Evolutionary conservation across 2,797 vertebrate species (phyloP).

Genomic region (Arctocebus calabarensis): DNA sequence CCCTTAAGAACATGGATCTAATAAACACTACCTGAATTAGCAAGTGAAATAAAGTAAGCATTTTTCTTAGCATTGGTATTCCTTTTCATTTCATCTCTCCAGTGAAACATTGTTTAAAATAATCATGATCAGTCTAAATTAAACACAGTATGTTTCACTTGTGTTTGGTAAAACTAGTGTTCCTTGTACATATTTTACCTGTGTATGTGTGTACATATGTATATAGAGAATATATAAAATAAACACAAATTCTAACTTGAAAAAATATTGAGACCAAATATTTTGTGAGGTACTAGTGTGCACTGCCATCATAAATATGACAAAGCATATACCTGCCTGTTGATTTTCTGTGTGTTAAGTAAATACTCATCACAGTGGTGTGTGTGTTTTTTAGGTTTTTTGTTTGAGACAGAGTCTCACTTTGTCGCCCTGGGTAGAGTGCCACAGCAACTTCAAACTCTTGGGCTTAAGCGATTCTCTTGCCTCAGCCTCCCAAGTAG

Average conservation of each 20-base stretch:
- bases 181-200: not conserved
- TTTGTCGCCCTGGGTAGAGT: too few relatives aligned
- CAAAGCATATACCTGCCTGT: not conserved
- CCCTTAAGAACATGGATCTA: not conserved
- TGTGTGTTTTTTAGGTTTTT: not conserved
- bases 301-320: not conserved
- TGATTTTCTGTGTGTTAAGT: not conserved
- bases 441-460: too few relatives aligned
- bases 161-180: not conserved
- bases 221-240: not conserved
- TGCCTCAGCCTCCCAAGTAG: too few relatives aligned
- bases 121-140: not conserved
- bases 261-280: not conserved
- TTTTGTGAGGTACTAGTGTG: not conserved
- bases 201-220: not conserved
- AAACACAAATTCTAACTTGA: not conserved
- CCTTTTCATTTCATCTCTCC: slow-evolving; percentile 9
- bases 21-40: not conserved
- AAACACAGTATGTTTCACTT: slow-evolving; percentile 22
- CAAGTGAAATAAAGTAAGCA: not conserved
- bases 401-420: too few relatives aligned
- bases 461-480: too few relatives aligned
- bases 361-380: not conserved
- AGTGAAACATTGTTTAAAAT: not conserved
- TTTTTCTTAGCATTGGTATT: not conserved